These are phyloP conservation scores for Dinothrombium tinctorium DNA, from an alignment of 1,140 invertebrate species.

Conservation along the genomic window DNA sequence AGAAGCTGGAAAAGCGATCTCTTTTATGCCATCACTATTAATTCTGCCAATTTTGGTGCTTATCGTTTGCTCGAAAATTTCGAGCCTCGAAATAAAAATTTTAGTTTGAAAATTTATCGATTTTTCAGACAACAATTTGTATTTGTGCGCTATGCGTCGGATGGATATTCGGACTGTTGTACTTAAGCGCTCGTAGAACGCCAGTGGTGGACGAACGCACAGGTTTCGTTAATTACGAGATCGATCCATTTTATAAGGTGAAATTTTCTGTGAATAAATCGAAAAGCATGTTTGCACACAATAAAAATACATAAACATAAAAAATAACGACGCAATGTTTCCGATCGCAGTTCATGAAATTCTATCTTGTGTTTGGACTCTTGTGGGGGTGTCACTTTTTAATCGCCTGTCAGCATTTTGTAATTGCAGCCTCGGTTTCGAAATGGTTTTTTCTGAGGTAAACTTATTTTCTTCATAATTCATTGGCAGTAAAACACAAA, in stretches of 20 bases:
- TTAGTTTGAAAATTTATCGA: too few relatives aligned
- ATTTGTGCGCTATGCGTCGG: constrained; percentile 28
- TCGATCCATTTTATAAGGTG: constrained; percentile 28
- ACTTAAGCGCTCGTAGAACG: constrained; percentile 36
- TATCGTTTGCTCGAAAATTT: constrained; percentile 10
- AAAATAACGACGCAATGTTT: too few relatives aligned
- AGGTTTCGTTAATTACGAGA: constrained; percentile 24
- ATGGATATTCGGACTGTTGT: constrained; percentile 34
- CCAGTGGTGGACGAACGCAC: constrained; percentile 23
- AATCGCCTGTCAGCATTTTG: constrained; percentile 46
- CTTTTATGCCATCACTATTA: constrained; percentile 40
- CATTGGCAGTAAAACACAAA: too few relatives aligned
- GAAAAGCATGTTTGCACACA: background rate
- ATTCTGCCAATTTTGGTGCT: constrained; percentile 43
- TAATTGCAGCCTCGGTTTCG: constrained; percentile 44
- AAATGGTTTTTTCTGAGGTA: constrained; percentile 54
- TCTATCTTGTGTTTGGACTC: constrained; percentile 37
- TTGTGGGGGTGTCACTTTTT: constrained; percentile 48
- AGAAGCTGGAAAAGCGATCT: constrained; percentile 46
- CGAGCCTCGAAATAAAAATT: too few relatives aligned
- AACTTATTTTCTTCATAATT: too few relatives aligned
- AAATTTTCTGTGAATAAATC: constrained; percentile 17
- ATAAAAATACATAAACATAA: constrained; percentile 2
- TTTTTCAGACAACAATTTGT: constrained; percentile 36
- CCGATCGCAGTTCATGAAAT: too few relatives aligned